Percentiles rank a stretch among this genome's conserved stretches.
These are phyloP conservation scores for Romanomermis culicivorax DNA, from an alignment of 2,888 invertebrate species.

Conservation along the genomic window DNA sequence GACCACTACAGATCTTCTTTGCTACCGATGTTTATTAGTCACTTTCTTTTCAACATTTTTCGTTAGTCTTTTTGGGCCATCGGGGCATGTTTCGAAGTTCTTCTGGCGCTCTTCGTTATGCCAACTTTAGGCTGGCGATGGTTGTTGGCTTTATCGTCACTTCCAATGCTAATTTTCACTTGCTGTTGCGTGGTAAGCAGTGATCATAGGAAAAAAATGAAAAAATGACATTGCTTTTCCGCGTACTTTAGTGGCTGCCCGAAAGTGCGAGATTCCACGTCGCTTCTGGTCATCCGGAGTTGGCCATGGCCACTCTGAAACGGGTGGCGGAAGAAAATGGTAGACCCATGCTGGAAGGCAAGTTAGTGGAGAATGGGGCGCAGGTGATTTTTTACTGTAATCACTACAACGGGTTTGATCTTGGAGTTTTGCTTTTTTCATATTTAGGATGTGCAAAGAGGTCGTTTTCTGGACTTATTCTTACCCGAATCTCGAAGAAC, in stretches of 20 bases:
- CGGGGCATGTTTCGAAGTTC: conserved; percentile 76
- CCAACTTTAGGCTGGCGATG: conserved; percentile 74
- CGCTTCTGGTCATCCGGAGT: conserved; percentile 61
- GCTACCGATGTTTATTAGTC: too few species aligned
- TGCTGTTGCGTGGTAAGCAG: conserved; percentile 32
- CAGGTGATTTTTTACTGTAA: conserved; percentile 21
- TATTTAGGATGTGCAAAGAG: conserved; percentile 26
- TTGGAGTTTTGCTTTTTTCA: background rate
- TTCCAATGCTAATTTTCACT: conserved; percentile 58
- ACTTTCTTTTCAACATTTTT: conserved; percentile 22
- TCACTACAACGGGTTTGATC: background rate
- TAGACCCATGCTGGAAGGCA: conserved; percentile 61
- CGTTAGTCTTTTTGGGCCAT: conserved; percentile 94
- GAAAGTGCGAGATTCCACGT: conserved; percentile 75
- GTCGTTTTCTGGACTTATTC: conserved; percentile 36
- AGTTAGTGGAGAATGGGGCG: conserved; percentile 45
- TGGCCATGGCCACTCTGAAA: conserved; percentile 59
- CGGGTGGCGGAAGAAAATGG: conserved; percentile 69
- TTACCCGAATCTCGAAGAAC: conserved; percentile 55
- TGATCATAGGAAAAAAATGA: too few species aligned
- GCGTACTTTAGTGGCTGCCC: conserved; percentile 68
- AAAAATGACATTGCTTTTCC: too few species aligned
- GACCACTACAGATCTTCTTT: too few species aligned
- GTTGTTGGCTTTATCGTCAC: conserved; percentile 68
- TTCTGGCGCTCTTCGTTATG: conserved; percentile 69